Evolutionary conservation across 2,113 vertebrate genomes (phyloP).

Genomic region (Nothobranchius furzeri): DNA sequence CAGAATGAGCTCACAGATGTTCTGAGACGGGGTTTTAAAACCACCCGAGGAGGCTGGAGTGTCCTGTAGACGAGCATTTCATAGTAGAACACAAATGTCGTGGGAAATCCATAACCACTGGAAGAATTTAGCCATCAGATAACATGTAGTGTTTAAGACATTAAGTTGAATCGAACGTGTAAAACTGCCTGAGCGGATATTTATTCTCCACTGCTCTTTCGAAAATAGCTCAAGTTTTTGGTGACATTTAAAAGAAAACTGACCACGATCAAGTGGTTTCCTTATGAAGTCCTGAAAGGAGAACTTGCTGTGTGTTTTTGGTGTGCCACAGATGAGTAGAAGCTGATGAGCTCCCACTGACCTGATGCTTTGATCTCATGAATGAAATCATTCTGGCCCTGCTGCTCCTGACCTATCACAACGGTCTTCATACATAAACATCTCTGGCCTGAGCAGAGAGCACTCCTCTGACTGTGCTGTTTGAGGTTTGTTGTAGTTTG

Average conservation of each 20-base stretch:
- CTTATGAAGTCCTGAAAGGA: too few relatives aligned
- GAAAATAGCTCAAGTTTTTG: background rate
- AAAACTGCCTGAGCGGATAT: background rate
- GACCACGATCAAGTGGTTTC: too few relatives aligned
- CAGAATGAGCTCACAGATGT: constrained; percentile 16
- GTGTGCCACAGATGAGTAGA: too few relatives aligned
- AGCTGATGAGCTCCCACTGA: too few relatives aligned
- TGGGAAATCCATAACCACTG: background rate
- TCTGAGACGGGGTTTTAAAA: constrained; percentile 3
- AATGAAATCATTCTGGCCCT: too few relatives aligned
- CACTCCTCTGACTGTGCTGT: too few relatives aligned
- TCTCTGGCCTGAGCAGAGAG: too few relatives aligned
- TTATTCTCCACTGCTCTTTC: background rate
- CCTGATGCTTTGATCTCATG: too few relatives aligned
- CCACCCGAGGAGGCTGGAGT: constrained; percentile 4
- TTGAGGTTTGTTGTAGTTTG: background rate
- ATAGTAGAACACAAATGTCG: background rate
- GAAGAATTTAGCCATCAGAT: constrained; percentile 9
- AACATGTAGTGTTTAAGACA: background rate
- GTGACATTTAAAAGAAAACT: background rate
- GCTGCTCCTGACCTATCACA: too few relatives aligned
- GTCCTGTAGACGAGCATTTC: constrained; percentile 13
- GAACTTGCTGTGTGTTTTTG: too few relatives aligned
- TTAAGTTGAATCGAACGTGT: background rate
- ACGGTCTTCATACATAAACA: too few relatives aligned